phyloP scores from a whole-genome alignment of 2,888 invertebrate genomes.

The Hydraecia micacea region DNA sequence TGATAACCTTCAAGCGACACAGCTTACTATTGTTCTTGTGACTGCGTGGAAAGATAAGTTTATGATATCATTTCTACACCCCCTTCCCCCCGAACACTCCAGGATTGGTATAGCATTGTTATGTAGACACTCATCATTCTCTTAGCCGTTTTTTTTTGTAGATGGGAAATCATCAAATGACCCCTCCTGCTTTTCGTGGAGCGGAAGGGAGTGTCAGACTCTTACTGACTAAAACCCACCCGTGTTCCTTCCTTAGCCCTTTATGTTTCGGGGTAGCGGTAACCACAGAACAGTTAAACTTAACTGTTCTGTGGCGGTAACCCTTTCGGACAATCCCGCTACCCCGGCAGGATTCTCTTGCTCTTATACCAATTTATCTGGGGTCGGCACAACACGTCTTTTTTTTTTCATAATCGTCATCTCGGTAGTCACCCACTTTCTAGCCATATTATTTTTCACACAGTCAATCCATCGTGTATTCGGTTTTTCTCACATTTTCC shows the following conservation, averaged over 20 bases:
- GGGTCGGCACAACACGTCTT: neutral
- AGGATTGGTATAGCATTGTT: slow-evolving; percentile 2
- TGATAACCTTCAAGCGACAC: slow-evolving; percentile 46
- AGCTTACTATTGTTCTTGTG: slow-evolving; percentile 43
- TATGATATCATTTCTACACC: slow-evolving; percentile 12
- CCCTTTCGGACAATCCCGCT: too few species aligned
- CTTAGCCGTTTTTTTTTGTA: too few species aligned
- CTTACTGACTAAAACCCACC: too few species aligned
- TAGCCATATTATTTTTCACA: neutral
- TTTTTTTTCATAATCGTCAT: neutral
- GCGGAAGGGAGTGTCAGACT: too few species aligned
- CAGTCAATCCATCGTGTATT: neutral
- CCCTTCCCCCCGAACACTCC: neutral
- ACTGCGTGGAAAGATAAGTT: slow-evolving; percentile 36
- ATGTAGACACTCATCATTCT: neutral
- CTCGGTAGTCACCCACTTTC: neutral
- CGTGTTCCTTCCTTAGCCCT: too few species aligned
- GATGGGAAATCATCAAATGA: too few species aligned
- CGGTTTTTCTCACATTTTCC: neutral
- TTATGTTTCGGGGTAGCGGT: too few species aligned
- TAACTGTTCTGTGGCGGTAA: too few species aligned
- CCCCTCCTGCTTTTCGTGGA: too few species aligned
- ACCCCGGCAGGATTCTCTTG: too few species aligned
- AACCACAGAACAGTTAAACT: too few species aligned
- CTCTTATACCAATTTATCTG: neutral